These are phyloP conservation scores for Pachymerium ferrugineum DNA, from an alignment of 2,888 invertebrate species.

Conservation along the genomic window DNA sequence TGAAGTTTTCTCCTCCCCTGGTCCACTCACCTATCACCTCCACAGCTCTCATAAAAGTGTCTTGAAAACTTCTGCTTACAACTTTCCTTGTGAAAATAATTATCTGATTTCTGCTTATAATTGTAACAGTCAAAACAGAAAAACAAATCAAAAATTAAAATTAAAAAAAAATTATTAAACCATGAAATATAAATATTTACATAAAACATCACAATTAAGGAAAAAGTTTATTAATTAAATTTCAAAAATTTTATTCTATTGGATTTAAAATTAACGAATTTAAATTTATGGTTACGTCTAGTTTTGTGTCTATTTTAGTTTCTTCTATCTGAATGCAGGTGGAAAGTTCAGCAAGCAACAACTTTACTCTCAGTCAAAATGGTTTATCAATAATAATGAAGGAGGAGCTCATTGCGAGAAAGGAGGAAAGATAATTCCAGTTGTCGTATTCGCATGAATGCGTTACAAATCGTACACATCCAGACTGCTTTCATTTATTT, in stretches of 20 bases:
- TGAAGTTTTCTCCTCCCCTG: constrained; percentile 15
- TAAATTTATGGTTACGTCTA: too few relatives aligned
- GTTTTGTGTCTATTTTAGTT: too few relatives aligned
- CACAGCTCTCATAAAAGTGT: neutral
- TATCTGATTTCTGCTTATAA: too few relatives aligned
- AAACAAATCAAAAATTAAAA: neutral
- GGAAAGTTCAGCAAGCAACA: constrained; percentile 6
- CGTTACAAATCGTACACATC: constrained; percentile 3
- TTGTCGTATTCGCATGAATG: constrained; percentile 17
- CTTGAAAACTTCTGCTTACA: neutral
- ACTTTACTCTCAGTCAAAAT: neutral
- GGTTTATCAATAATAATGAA: constrained; percentile 11
- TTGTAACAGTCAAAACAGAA: neutral
- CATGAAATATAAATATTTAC: too few relatives aligned
- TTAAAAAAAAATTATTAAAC: too few relatives aligned
- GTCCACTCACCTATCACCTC: constrained; percentile 16
- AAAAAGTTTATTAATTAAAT: too few relatives aligned
- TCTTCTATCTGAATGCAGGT: neutral
- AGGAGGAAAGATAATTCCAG: constrained; percentile 7
- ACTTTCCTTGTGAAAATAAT: too few relatives aligned
- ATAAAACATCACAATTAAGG: too few relatives aligned
- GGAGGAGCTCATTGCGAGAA: neutral
- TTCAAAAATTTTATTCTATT: too few relatives aligned
- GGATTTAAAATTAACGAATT: too few relatives aligned
- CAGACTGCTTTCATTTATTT: neutral